A percentile compares a stretch with the other conserved stretches of the same genome.
Evolutionary conservation across 2,113 vertebrate species (phyloP).

Genomic region (rabbit (Oryctolagus cuniculus)): mOryCun1.1 NC_091434.1:150690001-150690500

Average conservation of each 20-base stretch:
- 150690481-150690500: conserved; percentile 46
- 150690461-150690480: conserved; percentile 35
- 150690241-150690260: neutral
- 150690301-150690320: neutral
- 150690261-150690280: neutral
- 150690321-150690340: conserved; percentile 25
- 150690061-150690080: rapidly evolving
- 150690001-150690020: neutral
- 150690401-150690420: conserved; percentile 34
- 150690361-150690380: neutral
- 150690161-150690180: neutral
- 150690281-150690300: neutral
- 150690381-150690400: neutral
- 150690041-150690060: neutral
- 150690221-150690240: neutral
- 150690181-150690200: neutral
- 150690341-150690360: neutral
- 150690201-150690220: neutral
- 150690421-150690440: neutral
- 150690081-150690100: neutral
- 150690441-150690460: conserved; percentile 12
- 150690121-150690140: neutral
- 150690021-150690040: neutral
- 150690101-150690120: neutral
- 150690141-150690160: neutral